Percentiles rank a stretch among this genome's conserved stretches.
Conservation (phyloP, 2,113 vertebrate species). For the Sturnus vulgaris region DNA sequence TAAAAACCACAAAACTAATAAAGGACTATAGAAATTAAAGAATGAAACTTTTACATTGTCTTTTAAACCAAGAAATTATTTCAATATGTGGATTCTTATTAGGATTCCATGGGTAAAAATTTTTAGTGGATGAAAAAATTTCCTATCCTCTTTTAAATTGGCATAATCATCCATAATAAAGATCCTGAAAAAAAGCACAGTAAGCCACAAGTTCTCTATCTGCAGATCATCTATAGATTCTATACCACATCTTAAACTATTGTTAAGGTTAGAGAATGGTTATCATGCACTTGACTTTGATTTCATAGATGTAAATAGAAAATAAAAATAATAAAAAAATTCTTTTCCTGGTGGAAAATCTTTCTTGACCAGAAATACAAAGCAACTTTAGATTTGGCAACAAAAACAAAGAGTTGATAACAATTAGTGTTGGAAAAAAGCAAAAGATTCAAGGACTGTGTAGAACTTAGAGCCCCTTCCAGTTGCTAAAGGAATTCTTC, state of each 20-base stretch:
- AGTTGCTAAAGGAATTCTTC: background rate
- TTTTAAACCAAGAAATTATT: background rate
- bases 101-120: background rate
- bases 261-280: background rate
- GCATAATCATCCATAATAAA: background rate
- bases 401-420: background rate
- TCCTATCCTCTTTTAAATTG: background rate
- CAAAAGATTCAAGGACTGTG: background rate
- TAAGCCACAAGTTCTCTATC: background rate
- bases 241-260: background rate
- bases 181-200: background rate
- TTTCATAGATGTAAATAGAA: background rate
- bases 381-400: background rate
- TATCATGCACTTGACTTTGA: background rate
- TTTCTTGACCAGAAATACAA: background rate
- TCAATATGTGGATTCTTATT: background rate
- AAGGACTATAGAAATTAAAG: background rate
- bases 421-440: background rate
- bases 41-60: background rate
- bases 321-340: background rate
- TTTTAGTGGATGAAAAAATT: background rate
- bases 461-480: accelerated
- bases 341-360: background rate
- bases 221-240: background rate
- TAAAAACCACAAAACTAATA: background rate